Base-by-base conservation (phyloP, 2,113 vertebrate genomes). In the Copsychus sechellarum region DNA sequence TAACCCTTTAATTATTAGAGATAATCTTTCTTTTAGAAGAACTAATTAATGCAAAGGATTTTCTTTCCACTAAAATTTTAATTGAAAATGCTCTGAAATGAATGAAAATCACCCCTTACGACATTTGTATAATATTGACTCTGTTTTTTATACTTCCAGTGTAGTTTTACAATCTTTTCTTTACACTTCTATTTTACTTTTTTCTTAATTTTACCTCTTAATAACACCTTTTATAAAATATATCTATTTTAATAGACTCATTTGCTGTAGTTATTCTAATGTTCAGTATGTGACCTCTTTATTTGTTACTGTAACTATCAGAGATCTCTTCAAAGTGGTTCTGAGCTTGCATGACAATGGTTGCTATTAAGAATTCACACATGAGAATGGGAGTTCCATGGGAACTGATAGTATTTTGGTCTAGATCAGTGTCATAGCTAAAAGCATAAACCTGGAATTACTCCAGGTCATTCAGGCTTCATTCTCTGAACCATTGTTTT, bases 11-110 rank as follows among this genome's bases (percentile, higher is more conserved):
- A 86, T 92, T 96, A 88, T 72, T 77, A 23, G 53, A 93, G 74
- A 93, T 94, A 86, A 91, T 88, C 53, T 88, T 92, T 92, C 40
- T 79, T 89, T 87, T 86, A 78, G 34, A 91, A 65, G 24, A 82
- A 89, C 12, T 94, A 81, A 95, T 95, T 89, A 95, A 86, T 67
- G 19, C 17, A 18, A 62, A 91, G 58, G 74, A 83, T 91, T 92
- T 96, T 94, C 36, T 85, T 92, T 14, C 26, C 3, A 2, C 33
- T 69, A 71, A 88, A 88, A 57, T 54, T 65, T 69, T 65, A 95
- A 85, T 87, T 88, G 57, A 71, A 96, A 95, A 87, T 85, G 19
- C 25, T 87, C 33, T 87, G 40, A 85, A 92, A 92, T 45, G 60
- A 92, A 82, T 77, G 22, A 34, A 92, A 95, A 80, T 60, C 6